Evolutionary conservation across 2,888 invertebrate genomes (phyloP), one percentile per base, ranked within the genome.

Genomic region (Hydrotaea diabolus): DNA sequence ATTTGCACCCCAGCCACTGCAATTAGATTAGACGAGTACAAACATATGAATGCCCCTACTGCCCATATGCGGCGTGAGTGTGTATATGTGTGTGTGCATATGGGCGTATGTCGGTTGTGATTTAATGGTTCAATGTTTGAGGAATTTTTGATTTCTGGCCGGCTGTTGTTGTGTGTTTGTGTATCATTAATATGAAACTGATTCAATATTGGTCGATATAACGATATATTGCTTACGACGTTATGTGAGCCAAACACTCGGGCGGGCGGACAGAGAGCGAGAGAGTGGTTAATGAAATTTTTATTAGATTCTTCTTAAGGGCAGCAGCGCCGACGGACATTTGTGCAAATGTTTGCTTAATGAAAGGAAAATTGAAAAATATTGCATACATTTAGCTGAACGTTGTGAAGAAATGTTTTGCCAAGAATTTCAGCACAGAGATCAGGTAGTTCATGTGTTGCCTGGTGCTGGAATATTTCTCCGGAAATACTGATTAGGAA

Each of bases 91-190:
- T 59, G 26, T 59, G 26, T 59, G n/a, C 66, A 21, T n/a, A 43
- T 39, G 7, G 39, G 39, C 64, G 31, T 9, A 69, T 46, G 21
- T 39, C 7, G 23, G 43, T 46, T 69, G 69, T 69, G 69, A 69
- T 69, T 69, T 69, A 69, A 69, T 69, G 39, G 15, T 39, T 21
- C 39, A 31, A 17, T 23, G 46, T 43, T 21, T 69, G 69, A 69
- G 69, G 69, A 46, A 66, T 69, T 69, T 69, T 43, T 69, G 69
- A 66, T 66, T 66, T 66, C 49, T 36, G n/a, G 21, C 39, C 21
- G 31, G 31, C 39, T 66, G 39, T 39, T 4, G 31, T 7, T 39
- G 39, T 39, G 4, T 39, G 39, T n/a, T n/a, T 39, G 39, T 39
- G 19, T 69, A 19, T 69, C 46, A 69, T 23, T 66, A 39, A 66